Evolutionary conservation across 1,140 invertebrate genomes (phyloP), one percentile per base, ranked within the genome.

Genomic region (Drosophila cardini): DNA sequence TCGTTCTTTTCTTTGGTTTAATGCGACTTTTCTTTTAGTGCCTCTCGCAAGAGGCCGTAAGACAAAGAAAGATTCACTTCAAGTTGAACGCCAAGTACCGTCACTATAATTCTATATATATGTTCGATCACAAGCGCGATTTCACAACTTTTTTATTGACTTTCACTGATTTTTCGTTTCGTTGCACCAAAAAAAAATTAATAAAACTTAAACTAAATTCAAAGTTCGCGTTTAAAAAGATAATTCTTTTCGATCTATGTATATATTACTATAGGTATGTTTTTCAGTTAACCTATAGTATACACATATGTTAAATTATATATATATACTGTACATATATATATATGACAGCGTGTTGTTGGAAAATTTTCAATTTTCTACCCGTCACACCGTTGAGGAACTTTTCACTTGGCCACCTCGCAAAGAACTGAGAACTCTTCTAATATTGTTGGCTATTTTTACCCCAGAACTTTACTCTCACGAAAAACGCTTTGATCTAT

Each of bases 121-220:
- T 58, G 57, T 62, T 73, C 63, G 46, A 76, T 46, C 65, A 70
- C 83, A 80, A 79, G 73, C 72, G 83, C 61, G 83, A 86, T 89
- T 87, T 87, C 84, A 76, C 84, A 87, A 87, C 89, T 73, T 72
- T 73, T 72, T 57, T 72, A 87, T 87, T 87, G 50, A 83, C 83
- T 87, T 86, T 83, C 67, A 78, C 83, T 87, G 21, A 26, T 26
- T 26, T 26, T 26, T 26, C 21, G 21, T 82, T 63, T 69, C 10
- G 21, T 43, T 4, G 13, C 38, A 32, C 50, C 30, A 46, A 55
- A 40, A 55, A 30, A 42, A 2, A 48, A 1, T n/a, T n/a, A 34
- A 34, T 15, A 32, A 38, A 15, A 55, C 63, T 55, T 55, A 8
- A 32, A 40, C 40, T 26, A 52, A 52, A 48, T 38, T 43, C 38